phyloP scores from a whole-genome alignment of 2,797 vertebrate genomes.

The Gadopsis marmoratus region DNA sequence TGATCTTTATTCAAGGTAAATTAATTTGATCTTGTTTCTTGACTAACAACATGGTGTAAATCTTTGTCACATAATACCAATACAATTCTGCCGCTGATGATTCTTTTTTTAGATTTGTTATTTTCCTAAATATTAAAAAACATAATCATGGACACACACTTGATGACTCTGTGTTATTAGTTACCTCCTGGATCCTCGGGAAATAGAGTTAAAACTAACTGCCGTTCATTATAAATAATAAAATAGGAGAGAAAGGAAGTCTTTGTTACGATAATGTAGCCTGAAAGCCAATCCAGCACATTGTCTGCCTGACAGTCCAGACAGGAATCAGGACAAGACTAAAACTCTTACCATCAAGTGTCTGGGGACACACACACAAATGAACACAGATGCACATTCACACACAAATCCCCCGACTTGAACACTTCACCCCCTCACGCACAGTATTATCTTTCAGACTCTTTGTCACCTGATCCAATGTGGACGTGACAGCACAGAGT shows the following conservation, averaged over 20 bases:
- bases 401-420: neutral
- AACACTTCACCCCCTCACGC: neutral
- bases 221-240: constrained; percentile 5
- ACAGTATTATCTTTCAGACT: constrained; percentile 9
- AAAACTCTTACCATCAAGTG: neutral
- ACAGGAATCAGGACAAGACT: constrained; percentile 10
- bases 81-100: constrained; percentile 27
- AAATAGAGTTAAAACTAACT: neutral
- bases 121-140: neutral
- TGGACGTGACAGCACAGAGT: constrained; percentile 43
- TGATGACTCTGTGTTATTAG: constrained; percentile 12
- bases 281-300: neutral
- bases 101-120: neutral
- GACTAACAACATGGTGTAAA: constrained; percentile 12
- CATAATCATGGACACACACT: neutral
- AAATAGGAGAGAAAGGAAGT: neutral
- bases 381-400: neutral
- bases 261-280: neutral
- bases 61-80: constrained; percentile 29
- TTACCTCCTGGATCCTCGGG: constrained; percentile 21
- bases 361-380: neutral
- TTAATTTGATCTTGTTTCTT: neutral
- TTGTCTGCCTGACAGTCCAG: neutral
- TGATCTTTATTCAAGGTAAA: neutral
- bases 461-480: constrained; percentile 45